Percentiles rank a stretch among this genome's conserved stretches.
These are phyloP conservation scores for Callyntrura sp. DNA, from an alignment of 2,888 invertebrate species.

Conservation along the genomic window DNA sequence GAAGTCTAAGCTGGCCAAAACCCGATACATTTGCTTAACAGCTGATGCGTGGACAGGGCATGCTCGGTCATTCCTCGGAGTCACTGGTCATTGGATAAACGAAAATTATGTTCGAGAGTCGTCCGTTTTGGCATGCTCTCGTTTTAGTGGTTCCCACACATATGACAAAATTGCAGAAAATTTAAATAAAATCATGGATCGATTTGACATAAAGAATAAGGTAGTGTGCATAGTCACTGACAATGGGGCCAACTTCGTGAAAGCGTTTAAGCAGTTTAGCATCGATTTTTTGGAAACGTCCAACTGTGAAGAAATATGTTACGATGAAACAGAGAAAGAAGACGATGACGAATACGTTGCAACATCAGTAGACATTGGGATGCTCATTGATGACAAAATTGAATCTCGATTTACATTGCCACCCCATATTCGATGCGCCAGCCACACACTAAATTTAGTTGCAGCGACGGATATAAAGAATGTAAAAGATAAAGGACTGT, in stretches of 20 bases:
- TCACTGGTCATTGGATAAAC: conserved; percentile 37
- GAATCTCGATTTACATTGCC: conserved; percentile 26
- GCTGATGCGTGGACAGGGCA: conserved; percentile 1
- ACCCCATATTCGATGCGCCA: conserved; percentile 49
- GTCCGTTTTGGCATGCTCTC: neutral
- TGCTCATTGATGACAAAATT: no score
- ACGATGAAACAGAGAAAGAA: no score
- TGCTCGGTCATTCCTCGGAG: neutral
- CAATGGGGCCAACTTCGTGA: conserved; percentile 33
- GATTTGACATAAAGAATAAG: neutral
- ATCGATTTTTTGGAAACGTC: no score
- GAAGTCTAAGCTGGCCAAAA: neutral
- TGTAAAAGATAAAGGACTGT: neutral
- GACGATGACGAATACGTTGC: no score
- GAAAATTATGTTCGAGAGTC: neutral
- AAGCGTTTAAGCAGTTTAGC: conserved; percentile 25
- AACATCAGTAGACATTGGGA: no score
- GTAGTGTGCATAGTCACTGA: conserved; percentile 21
- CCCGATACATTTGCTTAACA: neutral
- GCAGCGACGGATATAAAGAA: neutral
- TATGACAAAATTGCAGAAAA: conserved; percentile 24
- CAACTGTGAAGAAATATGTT: no score
- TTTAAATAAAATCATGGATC: neutral
- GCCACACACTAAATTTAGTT: conserved; percentile 58
- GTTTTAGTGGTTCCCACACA: conserved; percentile 2